Evolutionary conservation across 2,888 invertebrate species (phyloP).

Genomic region (Phorcus lineatus): DNA sequence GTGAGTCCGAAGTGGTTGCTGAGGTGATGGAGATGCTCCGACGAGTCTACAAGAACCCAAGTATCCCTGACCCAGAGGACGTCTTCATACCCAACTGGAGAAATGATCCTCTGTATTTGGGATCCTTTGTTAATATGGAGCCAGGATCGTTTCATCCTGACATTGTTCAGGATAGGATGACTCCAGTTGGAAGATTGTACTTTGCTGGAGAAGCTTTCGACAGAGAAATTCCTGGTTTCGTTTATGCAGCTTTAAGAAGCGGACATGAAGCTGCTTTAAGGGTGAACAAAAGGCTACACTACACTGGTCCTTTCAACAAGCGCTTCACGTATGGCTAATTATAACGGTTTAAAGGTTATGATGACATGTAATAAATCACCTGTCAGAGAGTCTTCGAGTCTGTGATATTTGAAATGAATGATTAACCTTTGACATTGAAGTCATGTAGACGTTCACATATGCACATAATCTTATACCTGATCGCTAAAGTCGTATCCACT

Average conservation of each 20-base stretch:
- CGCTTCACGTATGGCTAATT: no score
- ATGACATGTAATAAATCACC: no score
- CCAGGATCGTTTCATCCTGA: background rate
- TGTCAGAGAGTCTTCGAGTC: no score
- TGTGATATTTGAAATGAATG: no score
- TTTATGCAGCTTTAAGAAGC: slow-evolving; percentile 32
- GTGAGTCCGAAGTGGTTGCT: slow-evolving; percentile 26
- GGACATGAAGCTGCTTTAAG: background rate
- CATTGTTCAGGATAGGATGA: slow-evolving; percentile 23
- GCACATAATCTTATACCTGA: no score
- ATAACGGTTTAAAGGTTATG: no score
- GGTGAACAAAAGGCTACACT: no score
- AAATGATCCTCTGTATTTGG: background rate
- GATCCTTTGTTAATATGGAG: background rate
- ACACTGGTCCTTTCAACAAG: no score
- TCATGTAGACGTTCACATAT: no score
- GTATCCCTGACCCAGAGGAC: background rate
- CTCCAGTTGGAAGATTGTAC: slow-evolving; percentile 35
- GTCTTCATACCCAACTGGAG: background rate
- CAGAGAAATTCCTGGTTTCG: slow-evolving; percentile 30
- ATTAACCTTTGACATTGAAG: no score
- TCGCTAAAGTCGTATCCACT: no score
- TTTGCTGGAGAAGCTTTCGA: slow-evolving; percentile 43
- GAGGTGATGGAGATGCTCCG: slow-evolving; percentile 33
- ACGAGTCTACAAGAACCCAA: slow-evolving; percentile 29